Conservation (phyloP, 2,888 invertebrate genomes). For the Lathronympha strigana region DNA sequence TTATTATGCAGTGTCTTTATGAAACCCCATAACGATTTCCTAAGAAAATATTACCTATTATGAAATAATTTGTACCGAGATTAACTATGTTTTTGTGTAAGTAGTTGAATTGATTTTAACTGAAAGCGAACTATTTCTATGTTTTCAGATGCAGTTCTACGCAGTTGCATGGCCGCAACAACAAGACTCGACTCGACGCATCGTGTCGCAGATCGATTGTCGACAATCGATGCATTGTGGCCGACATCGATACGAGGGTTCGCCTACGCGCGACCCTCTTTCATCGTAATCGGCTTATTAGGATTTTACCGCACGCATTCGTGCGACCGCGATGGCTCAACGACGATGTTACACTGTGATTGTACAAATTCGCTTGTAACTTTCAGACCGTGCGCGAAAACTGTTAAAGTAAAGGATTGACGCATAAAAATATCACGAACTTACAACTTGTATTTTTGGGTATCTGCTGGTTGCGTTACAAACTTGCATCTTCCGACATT, state of each 20-base stretch:
- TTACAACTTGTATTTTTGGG: neutral
- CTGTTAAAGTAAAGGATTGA: slow-evolving; percentile 9
- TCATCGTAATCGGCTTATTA: slow-evolving; percentile 80
- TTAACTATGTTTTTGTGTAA: neutral
- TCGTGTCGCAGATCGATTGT: slow-evolving; percentile 66
- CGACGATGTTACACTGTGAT: slow-evolving; percentile 46
- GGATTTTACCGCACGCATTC: slow-evolving; percentile 73
- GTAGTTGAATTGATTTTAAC: neutral
- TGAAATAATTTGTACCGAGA: too few species aligned
- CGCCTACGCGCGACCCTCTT: slow-evolving; percentile 73
- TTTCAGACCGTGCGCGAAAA: slow-evolving; percentile 25
- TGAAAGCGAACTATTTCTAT: neutral
- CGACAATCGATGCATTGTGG: slow-evolving; percentile 70
- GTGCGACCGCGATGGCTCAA: slow-evolving; percentile 58
- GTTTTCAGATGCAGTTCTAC: slow-evolving; percentile 22
- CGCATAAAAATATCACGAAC: neutral
- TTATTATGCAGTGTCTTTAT: too few species aligned
- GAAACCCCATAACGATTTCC: too few species aligned
- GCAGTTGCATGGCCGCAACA: slow-evolving; percentile 30
- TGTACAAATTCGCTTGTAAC: slow-evolving; percentile 29
- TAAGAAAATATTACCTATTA: too few species aligned
- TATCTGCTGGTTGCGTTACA: neutral
- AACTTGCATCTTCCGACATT: too few species aligned
- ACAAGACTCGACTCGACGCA: slow-evolving; percentile 43
- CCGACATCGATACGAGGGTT: slow-evolving; percentile 62